These are phyloP conservation scores for Dryobotodes eremita DNA, from an alignment of 2,888 invertebrate genomes.

Conservation along the genomic window DNA sequence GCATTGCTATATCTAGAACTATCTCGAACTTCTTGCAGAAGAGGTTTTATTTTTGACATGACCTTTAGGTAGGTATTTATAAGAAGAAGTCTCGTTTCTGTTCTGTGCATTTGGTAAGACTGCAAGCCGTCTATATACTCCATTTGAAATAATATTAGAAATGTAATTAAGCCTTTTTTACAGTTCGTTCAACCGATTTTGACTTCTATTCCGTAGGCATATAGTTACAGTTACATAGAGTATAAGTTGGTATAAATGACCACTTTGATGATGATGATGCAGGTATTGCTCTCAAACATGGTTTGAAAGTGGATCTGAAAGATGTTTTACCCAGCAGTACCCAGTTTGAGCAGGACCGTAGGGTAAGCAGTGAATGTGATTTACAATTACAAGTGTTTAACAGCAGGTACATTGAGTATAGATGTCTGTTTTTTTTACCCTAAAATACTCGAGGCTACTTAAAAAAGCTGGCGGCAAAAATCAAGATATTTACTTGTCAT, in stretches of 20 bases:
- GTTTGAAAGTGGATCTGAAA: background rate
- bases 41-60: conserved; percentile 10
- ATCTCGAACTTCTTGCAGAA: background rate
- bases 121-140: background rate
- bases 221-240: too few species aligned
- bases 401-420: background rate
- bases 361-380: background rate
- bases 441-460: background rate
- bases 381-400: background rate
- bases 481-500: background rate
- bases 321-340: too few species aligned
- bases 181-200: too few species aligned
- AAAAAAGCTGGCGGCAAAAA: background rate
- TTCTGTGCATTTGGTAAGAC: background rate
- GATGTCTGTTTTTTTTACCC: too few species aligned
- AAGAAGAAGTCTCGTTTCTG: background rate
- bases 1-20: conserved; percentile 1
- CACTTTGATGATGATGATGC: background rate
- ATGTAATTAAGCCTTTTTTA: too few species aligned
- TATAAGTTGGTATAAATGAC: background rate
- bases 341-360: background rate
- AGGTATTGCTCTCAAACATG: background rate
- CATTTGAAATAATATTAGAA: too few species aligned
- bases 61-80: background rate
- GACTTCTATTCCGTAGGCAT: too few species aligned